These are phyloP conservation scores for Poeciliopsis retropinna DNA, from an alignment of 2,113 vertebrate species.

Conservation along the genomic window DNA sequence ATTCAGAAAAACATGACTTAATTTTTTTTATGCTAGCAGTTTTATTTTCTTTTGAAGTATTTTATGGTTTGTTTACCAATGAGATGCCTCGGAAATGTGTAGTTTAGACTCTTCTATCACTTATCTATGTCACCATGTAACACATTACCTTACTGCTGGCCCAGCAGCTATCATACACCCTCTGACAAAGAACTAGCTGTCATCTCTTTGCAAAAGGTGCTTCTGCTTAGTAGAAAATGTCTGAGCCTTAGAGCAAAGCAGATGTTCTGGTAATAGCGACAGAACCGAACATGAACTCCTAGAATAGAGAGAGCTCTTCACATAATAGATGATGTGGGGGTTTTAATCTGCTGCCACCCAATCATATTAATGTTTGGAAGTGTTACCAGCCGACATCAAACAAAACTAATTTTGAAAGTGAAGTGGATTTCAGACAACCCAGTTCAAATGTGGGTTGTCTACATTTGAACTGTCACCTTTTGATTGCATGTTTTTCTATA, in stretches of 20 bases:
- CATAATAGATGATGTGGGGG: background rate
- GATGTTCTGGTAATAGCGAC: background rate
- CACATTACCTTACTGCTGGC: background rate
- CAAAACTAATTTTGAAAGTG: background rate
- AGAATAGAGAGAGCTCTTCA: background rate
- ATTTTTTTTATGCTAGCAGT: background rate
- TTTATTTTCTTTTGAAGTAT: background rate
- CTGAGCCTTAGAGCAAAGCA: conserved; percentile 1
- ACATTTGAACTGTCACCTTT: no score
- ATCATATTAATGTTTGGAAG: background rate
- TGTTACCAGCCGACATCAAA: background rate
- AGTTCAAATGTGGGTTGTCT: background rate
- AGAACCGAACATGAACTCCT: background rate
- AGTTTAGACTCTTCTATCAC: background rate
- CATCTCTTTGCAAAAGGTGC: background rate
- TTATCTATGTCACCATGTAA: background rate
- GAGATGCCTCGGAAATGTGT: background rate
- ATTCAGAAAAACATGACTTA: conserved; percentile 9
- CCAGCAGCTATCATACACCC: background rate
- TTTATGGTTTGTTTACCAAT: background rate
- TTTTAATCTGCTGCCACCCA: background rate
- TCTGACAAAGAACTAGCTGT: background rate
- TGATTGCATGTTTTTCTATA: background rate
- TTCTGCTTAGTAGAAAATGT: background rate
- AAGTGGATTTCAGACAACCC: background rate